These are phyloP conservation scores for Ameiurus melas DNA, from an alignment of 2,113 vertebrate genomes.

Conservation along the genomic window DNA sequence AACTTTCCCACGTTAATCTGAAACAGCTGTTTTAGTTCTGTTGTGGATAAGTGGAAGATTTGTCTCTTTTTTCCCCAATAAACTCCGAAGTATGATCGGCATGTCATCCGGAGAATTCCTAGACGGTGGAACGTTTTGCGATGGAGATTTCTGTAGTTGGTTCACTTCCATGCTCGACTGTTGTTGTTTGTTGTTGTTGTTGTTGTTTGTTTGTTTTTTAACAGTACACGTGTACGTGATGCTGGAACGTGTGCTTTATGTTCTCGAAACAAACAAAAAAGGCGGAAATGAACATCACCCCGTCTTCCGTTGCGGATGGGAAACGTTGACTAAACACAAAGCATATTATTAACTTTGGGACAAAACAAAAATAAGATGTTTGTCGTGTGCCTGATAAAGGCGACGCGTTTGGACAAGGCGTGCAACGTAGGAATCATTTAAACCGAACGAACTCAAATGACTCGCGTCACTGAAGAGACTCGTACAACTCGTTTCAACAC, in stretches of 20 bases:
- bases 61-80: too few relatives aligned
- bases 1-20: background rate
- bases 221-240: too few relatives aligned
- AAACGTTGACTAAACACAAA: too few relatives aligned
- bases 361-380: background rate
- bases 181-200: background rate
- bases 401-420: background rate
- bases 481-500: background rate
- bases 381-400: too few relatives aligned
- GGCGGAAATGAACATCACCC: too few relatives aligned
- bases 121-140: background rate
- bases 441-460: background rate
- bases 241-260: background rate
- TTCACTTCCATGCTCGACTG: background rate
- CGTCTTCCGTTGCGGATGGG: too few relatives aligned
- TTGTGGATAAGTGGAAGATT: background rate
- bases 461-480: background rate
- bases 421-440: background rate
- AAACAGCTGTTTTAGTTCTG: background rate
- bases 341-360: too few relatives aligned
- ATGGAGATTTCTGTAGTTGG: background rate
- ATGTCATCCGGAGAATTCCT: background rate
- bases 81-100: background rate
- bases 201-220: too few relatives aligned
- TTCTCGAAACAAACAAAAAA: too few relatives aligned